Percentiles rank a stretch among this genome's conserved stretches.
phyloP scores from a whole-genome alignment of 2,113 vertebrate genomes.

The Clarias batrachus region DNA sequence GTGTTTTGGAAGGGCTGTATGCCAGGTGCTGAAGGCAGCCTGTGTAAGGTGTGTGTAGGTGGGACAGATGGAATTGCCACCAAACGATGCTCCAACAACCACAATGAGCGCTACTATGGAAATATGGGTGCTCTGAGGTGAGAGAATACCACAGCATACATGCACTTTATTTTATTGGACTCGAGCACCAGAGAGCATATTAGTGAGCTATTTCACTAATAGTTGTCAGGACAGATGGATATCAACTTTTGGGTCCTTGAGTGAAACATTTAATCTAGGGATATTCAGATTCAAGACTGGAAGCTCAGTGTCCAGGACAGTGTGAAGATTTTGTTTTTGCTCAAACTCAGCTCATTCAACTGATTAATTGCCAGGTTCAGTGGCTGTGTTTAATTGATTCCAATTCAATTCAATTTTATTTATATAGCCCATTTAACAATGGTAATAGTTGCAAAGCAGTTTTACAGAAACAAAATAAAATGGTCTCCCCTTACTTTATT shows the following conservation, averaged over 20 bases:
- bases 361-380: no score
- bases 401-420: no score
- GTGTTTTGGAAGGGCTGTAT: constrained; percentile 91
- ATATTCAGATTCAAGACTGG: no score
- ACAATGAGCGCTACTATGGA: constrained; percentile 86
- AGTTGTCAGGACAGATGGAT: neutral
- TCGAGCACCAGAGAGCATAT: neutral
- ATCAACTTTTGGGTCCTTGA: neutral
- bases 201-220: neutral
- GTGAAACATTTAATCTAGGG: neutral
- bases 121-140: constrained; percentile 87
- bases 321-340: no score
- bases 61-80: constrained; percentile 73
- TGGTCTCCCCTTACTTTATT: neutral
- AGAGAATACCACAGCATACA: neutral
- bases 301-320: no score
- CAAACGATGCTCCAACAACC: constrained; percentile 81
- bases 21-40: constrained; percentile 78
- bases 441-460: no score
- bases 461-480: neutral
- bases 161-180: neutral
- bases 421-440: no score
- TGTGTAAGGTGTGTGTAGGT: constrained; percentile 89
- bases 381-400: no score
- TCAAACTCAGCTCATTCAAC: no score